Base-by-base conservation (phyloP, 2,888 invertebrate species). In the Thera britannica region DNA sequence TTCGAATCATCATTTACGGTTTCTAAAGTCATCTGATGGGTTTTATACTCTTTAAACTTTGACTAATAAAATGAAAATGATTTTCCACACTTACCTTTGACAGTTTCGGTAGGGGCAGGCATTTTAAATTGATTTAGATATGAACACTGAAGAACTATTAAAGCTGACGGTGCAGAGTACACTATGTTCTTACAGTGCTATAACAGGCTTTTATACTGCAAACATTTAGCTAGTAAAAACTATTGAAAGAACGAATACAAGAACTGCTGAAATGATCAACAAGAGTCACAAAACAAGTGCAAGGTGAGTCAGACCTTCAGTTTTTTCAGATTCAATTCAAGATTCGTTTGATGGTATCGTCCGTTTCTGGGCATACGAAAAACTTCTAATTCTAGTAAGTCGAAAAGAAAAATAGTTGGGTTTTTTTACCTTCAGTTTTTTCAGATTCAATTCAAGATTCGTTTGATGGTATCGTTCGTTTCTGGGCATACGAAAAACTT, bases 41-140 rank as follows among this genome's bases (percentile, higher is more conserved):
- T 38, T 38, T 0, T 38, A 5, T 1, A 5, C 38, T 38, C 5
- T 38, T 38, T 1, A 38, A 23, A 23, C 23, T 38, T 38, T 38
- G 38, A 3, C 23, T 23, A 23, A 23, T 38, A 41, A n/a, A 51
- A 63, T 35, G 41, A 38, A 49, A 9, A 68, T 48, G 51, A n/a
- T 48, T n/a, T n/a, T 2, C 23, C 7, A 34, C 36, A 63, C 83
- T 83, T 87, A 95, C 95, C 95, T 90, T 95, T 95, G 82, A 94
- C 94, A 49, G 93, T 82, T 76, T 95, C 95, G 74, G 92, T 90
- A 12, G 95, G 95, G 38, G 94, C 93, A 72, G 95, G 95, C 95
- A 95, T 95, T 60, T 84, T 88, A 75, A 34, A 38, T 68, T 67
- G 48, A 3, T 65, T 44, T 56, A 44, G 8, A 36, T 38, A n/a